Evolutionary conservation across 2,888 invertebrate genomes (phyloP).

Genomic region (Drosophila phalerata): DNA sequence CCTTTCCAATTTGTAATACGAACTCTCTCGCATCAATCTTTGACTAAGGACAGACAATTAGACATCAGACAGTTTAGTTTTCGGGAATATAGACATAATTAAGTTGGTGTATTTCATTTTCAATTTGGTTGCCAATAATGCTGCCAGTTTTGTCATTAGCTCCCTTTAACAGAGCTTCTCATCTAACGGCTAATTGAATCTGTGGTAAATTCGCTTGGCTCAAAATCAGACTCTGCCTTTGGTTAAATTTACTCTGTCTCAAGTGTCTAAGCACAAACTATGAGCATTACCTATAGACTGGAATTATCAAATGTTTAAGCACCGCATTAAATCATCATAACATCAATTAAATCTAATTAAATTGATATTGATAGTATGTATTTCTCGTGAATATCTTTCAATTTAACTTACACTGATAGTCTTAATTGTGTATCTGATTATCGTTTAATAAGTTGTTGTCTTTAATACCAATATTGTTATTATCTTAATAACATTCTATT

Average conservation of each 20-base stretch:
- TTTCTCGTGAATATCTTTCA: too few relatives aligned
- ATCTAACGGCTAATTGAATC: slow-evolving; percentile 45
- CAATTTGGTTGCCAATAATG: slow-evolving; percentile 61
- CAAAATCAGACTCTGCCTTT: neutral
- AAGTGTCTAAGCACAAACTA: slow-evolving; percentile 18
- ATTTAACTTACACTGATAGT: too few relatives aligned
- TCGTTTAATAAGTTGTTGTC: neutral
- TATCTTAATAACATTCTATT: neutral
- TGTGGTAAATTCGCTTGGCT: slow-evolving; percentile 26
- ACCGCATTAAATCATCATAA: neutral
- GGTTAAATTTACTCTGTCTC: neutral
- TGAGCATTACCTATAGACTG: neutral
- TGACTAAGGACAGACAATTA: slow-evolving; percentile 17
- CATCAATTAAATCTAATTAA: neutral
- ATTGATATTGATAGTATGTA: too few relatives aligned
- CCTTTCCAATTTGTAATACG: slow-evolving; percentile 44
- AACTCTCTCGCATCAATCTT: slow-evolving; percentile 16
- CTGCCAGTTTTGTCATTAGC: slow-evolving; percentile 34
- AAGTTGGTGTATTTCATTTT: slow-evolving; percentile 58
- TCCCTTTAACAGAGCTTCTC: slow-evolving; percentile 19
- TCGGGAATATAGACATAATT: slow-evolving; percentile 37
- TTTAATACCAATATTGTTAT: neutral
- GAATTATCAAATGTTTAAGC: slow-evolving; percentile 3
- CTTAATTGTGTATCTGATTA: too few relatives aligned
- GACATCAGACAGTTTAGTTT: slow-evolving; percentile 5